Conservation (phyloP, 2,797 vertebrate genomes). For the Myotis pilosus region DNA sequence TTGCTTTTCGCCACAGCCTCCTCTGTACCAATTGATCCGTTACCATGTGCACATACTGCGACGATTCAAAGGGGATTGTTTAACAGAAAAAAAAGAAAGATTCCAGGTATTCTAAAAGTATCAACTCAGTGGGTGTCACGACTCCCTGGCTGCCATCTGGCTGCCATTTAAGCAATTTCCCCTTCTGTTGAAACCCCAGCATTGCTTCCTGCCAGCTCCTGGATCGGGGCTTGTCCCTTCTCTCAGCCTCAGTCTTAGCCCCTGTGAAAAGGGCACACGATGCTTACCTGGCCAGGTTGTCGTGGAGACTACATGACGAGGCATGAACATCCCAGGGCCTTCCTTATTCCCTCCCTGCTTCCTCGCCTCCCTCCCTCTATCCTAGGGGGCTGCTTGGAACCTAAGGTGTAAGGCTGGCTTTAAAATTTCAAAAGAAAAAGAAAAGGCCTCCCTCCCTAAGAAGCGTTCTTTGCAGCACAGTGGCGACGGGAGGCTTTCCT, state of each 20-base stretch:
- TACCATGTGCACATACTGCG: background rate
- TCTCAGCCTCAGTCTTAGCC: background rate
- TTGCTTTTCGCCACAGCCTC: background rate
- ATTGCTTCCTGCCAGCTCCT: background rate
- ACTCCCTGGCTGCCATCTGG: background rate
- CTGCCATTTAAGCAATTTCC: background rate
- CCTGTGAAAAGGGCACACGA: background rate
- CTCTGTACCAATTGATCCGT: background rate
- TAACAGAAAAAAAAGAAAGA: background rate
- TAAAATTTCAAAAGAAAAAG: background rate
- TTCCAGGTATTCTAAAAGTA: background rate
- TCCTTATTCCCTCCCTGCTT: background rate
- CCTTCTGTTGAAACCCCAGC: background rate
- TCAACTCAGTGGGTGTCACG: background rate
- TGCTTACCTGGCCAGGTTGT: background rate
- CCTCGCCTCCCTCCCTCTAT: background rate
- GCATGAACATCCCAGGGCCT: background rate
- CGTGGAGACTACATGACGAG: background rate
- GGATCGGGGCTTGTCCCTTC: background rate
- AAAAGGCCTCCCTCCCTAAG: conserved; percentile 1
- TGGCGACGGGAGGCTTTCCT: conserved; percentile 59
- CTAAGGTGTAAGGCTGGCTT: conserved; percentile 51
- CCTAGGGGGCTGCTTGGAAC: background rate
- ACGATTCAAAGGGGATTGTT: background rate
- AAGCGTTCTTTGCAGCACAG: conserved; percentile 28